Evolutionary conservation across 2,113 vertebrate species (phyloP).

Genomic region (Falco punctatus): DNA sequence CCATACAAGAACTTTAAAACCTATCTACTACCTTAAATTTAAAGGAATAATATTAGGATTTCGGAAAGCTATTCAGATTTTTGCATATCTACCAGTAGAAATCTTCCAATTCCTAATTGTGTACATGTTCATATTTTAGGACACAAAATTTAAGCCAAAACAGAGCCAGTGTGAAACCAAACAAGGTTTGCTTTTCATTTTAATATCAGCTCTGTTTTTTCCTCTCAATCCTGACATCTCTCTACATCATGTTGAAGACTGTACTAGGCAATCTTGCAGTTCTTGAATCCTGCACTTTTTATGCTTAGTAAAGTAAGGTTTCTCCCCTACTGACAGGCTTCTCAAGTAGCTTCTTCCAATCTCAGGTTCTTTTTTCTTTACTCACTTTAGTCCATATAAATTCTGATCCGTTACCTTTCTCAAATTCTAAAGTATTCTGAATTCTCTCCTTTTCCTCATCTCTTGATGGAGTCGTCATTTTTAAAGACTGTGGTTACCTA

Average conservation of each 20-base stretch:
- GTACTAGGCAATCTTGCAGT: background rate
- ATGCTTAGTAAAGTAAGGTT: background rate
- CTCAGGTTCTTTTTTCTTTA: background rate
- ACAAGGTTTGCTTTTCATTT: background rate
- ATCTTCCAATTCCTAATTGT: background rate
- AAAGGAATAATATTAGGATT: background rate
- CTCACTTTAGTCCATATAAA: background rate
- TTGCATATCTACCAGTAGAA: background rate
- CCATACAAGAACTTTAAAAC: background rate
- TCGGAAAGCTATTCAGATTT: background rate
- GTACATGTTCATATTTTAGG: background rate
- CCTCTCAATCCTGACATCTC: background rate
- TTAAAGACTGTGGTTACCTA: background rate
- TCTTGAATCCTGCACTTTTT: background rate
- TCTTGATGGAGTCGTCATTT: background rate
- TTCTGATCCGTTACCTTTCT: background rate
- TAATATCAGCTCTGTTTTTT: background rate
- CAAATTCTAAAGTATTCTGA: background rate
- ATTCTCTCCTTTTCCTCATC: background rate
- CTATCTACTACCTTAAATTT: background rate
- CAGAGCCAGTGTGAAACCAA: background rate
- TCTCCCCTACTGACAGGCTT: background rate
- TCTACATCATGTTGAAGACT: background rate
- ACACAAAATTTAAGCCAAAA: background rate
- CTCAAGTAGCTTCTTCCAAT: background rate